Percentiles rank a stretch among this genome's conserved stretches.
These are phyloP conservation scores for Falco punctatus DNA, from an alignment of 2,113 vertebrate genomes.

Conservation along the genomic window DNA sequence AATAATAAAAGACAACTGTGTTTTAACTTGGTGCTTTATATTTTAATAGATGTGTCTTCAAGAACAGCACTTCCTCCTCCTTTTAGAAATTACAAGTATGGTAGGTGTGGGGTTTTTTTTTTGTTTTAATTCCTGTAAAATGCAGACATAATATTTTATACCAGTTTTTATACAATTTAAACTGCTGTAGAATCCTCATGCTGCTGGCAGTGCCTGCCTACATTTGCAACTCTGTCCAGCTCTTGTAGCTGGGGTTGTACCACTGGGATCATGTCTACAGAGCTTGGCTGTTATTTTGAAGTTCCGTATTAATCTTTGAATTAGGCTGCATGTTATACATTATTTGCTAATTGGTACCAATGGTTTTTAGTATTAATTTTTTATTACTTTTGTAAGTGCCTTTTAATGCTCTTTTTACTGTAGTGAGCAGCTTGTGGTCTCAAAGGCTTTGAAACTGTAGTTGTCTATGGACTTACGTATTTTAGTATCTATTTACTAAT, in stretches of 20 bases:
- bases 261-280: not conserved
- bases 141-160: not conserved
- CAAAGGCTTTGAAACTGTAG: constrained; percentile 34
- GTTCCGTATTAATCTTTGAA: not conserved
- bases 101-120: constrained; percentile 76
- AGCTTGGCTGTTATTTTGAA: not conserved
- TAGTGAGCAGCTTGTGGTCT: constrained; percentile 45
- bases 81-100: constrained; percentile 87
- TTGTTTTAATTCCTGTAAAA: not conserved
- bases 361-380: constrained; percentile 63
- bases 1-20: not conserved
- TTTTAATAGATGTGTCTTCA: constrained; percentile 80
- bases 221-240: not conserved
- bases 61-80: constrained; percentile 85
- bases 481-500: constrained; percentile 64
- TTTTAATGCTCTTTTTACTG: constrained; percentile 61
- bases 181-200: not conserved
- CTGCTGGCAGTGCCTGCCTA: not conserved
- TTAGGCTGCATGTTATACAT: constrained; percentile 17
- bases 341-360: constrained; percentile 42
- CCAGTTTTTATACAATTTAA: not conserved
- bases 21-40: not conserved
- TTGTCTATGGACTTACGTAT: constrained; percentile 28
- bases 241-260: not conserved
- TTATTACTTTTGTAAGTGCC: constrained; percentile 45